Percentiles rank a stretch among this genome's conserved stretches.
phyloP scores from a whole-genome alignment of 1,140 invertebrate genomes.

The Lordiphosa collinella region DNA sequence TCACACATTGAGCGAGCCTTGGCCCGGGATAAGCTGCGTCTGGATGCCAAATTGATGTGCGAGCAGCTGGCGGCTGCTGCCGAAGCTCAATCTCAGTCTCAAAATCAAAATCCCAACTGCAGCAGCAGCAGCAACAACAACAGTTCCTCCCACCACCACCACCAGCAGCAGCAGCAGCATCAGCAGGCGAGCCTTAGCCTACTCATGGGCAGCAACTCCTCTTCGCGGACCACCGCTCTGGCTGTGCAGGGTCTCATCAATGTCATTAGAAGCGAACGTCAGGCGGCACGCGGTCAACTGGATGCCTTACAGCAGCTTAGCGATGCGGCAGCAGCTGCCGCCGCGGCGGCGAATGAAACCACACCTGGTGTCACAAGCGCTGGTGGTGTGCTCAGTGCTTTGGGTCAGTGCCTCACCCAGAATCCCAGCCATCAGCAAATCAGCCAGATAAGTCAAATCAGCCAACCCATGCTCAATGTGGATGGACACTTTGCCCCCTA shows the following conservation, averaged over 20 bases:
- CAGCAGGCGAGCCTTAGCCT: conserved; percentile 48
- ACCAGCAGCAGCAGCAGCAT: conserved; percentile 14
- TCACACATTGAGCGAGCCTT: conserved; percentile 53
- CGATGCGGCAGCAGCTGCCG: conserved; percentile 31
- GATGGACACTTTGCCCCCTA: conserved; percentile 69
- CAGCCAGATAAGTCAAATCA: conserved; percentile 38
- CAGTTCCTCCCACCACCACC: background rate
- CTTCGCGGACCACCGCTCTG: conserved; percentile 12
- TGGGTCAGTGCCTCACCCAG: conserved; percentile 1
- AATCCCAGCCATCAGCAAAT: conserved; percentile 35
- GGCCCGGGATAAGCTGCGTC: conserved; percentile 48
- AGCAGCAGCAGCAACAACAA: conserved; percentile 4
- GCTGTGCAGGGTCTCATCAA: conserved; percentile 66
- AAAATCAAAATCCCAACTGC: conserved; percentile 1
- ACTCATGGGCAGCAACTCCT: conserved; percentile 29
- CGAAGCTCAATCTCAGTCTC: conserved; percentile 6
- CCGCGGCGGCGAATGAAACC: conserved; percentile 13
- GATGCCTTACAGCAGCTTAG: conserved; percentile 55
- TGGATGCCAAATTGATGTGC: conserved; percentile 63
- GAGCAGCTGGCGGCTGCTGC: conserved; percentile 51
- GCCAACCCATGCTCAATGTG: conserved; percentile 66
- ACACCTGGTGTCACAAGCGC: background rate
- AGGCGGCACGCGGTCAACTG: conserved; percentile 33
- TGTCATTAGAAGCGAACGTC: conserved; percentile 57
- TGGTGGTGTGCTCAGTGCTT: conserved; percentile 1